These are phyloP conservation scores for Rhinopomastus cyanomelas DNA, from an alignment of 2,113 vertebrate species.

Conservation along the genomic window DNA sequence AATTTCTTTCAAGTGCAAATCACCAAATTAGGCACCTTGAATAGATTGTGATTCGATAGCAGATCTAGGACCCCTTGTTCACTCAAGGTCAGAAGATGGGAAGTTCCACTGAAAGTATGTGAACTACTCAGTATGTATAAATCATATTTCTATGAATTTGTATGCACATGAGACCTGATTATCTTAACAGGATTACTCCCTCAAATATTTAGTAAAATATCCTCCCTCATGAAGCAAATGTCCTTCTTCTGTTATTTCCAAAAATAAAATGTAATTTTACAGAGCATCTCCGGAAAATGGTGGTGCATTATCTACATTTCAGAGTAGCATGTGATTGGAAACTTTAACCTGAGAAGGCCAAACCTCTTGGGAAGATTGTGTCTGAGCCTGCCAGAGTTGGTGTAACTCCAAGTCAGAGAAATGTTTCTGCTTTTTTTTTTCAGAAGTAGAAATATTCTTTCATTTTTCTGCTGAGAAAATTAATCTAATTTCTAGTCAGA, in stretches of 20 bases:
- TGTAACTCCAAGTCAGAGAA: not conserved
- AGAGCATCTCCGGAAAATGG: not conserved
- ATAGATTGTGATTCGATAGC: not conserved
- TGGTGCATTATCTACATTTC: not conserved
- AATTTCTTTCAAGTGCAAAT: not conserved
- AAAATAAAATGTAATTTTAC: not conserved
- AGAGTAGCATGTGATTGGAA: not conserved
- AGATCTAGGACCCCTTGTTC: not conserved
- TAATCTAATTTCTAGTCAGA: not conserved
- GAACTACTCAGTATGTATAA: not conserved
- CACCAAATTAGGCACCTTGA: not conserved
- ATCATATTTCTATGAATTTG: not conserved
- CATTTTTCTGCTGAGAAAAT: not conserved
- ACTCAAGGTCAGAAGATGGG: not conserved
- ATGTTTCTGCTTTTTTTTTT: not conserved
- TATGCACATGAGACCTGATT: not conserved
- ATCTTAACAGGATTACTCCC: not conserved
- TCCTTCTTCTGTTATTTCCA: not conserved
- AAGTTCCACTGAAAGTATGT: not conserved
- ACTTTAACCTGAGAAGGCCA: not conserved
- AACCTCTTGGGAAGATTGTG: not conserved
- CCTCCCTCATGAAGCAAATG: not conserved
- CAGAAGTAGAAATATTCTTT: not conserved
- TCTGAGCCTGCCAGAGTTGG: not conserved
- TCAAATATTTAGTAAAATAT: not conserved